phyloP scores from a whole-genome alignment of 2,888 invertebrate genomes.

The Thereva unica region DNA sequence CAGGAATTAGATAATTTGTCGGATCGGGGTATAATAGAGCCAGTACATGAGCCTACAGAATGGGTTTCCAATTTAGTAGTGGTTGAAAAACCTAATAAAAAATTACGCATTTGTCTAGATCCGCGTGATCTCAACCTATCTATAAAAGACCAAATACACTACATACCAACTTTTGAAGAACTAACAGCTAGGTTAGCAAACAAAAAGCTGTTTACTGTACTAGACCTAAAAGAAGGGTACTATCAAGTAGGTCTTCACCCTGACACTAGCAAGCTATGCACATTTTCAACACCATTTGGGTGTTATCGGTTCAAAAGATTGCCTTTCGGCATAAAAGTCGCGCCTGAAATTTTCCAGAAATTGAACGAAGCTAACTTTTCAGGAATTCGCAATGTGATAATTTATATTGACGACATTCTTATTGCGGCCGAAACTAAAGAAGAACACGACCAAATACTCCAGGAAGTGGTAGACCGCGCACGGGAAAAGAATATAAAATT shows the following conservation, averaged over 20 bases:
- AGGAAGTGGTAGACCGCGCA: conserved; percentile 29
- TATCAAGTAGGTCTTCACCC: conserved; percentile 39
- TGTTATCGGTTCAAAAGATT: conserved; percentile 28
- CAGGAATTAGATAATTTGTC: neutral
- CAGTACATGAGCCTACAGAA: neutral
- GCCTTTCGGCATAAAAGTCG: conserved; percentile 36
- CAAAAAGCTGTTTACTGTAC: conserved; percentile 44
- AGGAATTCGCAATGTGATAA: conserved; percentile 1
- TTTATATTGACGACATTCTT: conserved; percentile 37
- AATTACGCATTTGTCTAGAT: conserved; percentile 46
- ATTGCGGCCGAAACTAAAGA: conserved; percentile 28
- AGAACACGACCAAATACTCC: conserved; percentile 38
- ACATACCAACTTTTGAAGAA: conserved; percentile 45
- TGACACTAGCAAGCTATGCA: conserved; percentile 49
- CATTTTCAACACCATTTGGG: conserved; percentile 41
- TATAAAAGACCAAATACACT: conserved; percentile 42
- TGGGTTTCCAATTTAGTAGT: conserved; percentile 12
- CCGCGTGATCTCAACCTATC: conserved; percentile 45
- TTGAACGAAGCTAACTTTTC: conserved; percentile 30
- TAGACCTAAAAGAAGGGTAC: conserved; percentile 45
- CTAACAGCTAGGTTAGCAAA: conserved; percentile 41
- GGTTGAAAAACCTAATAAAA: conserved; percentile 37
- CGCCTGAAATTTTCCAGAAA: conserved; percentile 35
- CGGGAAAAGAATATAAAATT: conserved; percentile 30
- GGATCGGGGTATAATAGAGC: neutral